Percentiles rank a stretch among this genome's conserved stretches.
Conservation (phyloP, 2,888 invertebrate genomes). For the Drosophila algonquin region DNA sequence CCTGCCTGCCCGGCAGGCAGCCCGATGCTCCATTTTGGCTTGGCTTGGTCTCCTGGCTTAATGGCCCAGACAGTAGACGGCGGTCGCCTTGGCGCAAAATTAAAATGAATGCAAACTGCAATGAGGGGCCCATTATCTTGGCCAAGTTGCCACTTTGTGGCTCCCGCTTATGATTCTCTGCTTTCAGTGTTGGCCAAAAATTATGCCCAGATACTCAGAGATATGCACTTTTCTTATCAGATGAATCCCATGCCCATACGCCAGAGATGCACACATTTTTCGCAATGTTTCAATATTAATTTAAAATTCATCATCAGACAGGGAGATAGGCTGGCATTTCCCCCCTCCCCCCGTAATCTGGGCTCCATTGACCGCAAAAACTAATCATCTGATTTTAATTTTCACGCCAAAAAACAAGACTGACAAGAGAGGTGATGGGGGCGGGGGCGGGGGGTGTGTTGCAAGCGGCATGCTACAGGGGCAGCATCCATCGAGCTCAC, state of each 20-base stretch:
- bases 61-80: not conserved
- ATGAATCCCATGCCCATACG: no score
- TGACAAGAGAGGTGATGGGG: not conserved
- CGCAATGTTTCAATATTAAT: not conserved
- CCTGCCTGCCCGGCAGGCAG: no score
- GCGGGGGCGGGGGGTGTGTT: not conserved
- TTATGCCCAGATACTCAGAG: not conserved
- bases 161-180: not conserved
- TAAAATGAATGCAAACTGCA: constrained; percentile 52
- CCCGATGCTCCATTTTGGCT: not conserved
- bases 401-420: not conserved
- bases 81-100: constrained; percentile 38
- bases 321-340: not conserved
- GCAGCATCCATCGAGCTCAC: not conserved
- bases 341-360: not conserved
- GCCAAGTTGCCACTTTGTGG: constrained; percentile 16
- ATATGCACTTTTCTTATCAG: not conserved
- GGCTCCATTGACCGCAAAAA: constrained; percentile 57
- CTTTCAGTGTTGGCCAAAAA: not conserved
- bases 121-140: constrained; percentile 47
- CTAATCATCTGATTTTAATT: constrained; percentile 19
- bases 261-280: not conserved
- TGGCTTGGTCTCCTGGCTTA: not conserved
- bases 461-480: not conserved
- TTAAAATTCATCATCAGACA: not conserved